Evolutionary conservation across 1,140 invertebrate species (phyloP), one percentile per base, ranked within the genome.

Genomic region (Drosophila yakuba): DNA sequence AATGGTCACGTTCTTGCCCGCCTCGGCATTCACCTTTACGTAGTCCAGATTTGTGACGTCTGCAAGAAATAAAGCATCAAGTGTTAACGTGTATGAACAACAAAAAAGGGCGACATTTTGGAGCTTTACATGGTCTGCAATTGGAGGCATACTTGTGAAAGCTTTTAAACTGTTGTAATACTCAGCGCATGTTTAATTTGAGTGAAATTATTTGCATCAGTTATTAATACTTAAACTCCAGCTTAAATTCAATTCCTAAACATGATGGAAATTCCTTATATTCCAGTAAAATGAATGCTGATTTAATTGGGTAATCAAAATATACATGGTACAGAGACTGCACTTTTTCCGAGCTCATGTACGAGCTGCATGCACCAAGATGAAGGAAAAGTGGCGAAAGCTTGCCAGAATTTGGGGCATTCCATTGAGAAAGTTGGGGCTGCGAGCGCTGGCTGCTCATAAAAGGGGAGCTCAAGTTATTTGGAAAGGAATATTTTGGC

Each of bases 1-100:
- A 73, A 95, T 89, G 43, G 94, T 94, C 58, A 95, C 93, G 90
- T 95, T 95, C 62, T 94, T 93, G 47, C 95, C 95, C n/a, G 95
- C 95, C 75, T 95, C 94, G 17, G 94, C 94, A 66, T 94, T 93
- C 43, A 95, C 92, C 54, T 93, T 94, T 61, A 94, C 92, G 60
- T 94, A 91, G 69, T 94, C 92, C 57, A 94, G 85, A 80, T 93
- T 93, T 78, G 93, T 93, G 62, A 94, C 93, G 90, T 95, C 94
- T 92, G 82, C 54, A 91, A 84, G 38, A 28, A 62, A 66, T 15
- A 45, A 57, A 51, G 55, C 44, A 63, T 39, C 48, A 72, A 63
- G 61, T 38, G 32, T 62, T 52, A 60, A 39, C 0, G 48, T 28
- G 25, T 4, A 11, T 11, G 17, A 10, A 20, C 11, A 23, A 3